Evolutionary conservation across 2,113 vertebrate species (phyloP), one percentile per base, ranked within the genome.

Genomic region (Rallus limicola): DNA sequence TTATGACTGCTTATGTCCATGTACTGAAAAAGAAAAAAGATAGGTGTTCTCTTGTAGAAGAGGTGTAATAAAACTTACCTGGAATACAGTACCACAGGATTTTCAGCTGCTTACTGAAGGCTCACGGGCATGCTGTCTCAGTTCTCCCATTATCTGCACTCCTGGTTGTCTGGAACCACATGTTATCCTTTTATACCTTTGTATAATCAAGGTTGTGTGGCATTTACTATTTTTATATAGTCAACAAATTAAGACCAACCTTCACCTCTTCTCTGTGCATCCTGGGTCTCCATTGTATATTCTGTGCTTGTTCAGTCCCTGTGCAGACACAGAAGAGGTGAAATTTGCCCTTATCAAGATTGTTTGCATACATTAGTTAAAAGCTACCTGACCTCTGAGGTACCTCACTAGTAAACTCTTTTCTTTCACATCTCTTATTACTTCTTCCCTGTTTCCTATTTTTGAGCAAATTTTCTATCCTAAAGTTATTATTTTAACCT

Each of bases 401-500:
- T 70, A 74, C 26, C 60, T 90, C 56, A 58, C 46, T 25, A 38
- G 87, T 74, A 92, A 92, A 92, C 33, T 42, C 63, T 77, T 81
- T 93, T 86, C 64, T 89, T 92, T 93, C 56, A 44, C 38, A 65
- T 42, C 42, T 94, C 53, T 81, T 82, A 81, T 88, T 94, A 71
- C 82, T 52, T 92, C 72, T 60, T 93, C 80, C 86, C 24, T 40
- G 33, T 94, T 96, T 68, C 42, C 52, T 90, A 48, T 60, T 93
- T 91, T 94, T 96, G 33, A 93, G 56, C 48, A 88, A 90, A 93
- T 93, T 88, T 96, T 83, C 46, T 90, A 29, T 68, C 56, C 52
- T 83, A 52, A 93, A 96, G 90, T 64, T 96, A 64, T 94, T 96
- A 90, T 96, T 96, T 95, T 95, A 92, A 95, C 82, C 64, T 90